These are phyloP conservation scores for Hippoglossus stenolepis DNA, from an alignment of 2,113 vertebrate genomes.

Conservation along the genomic window DNA sequence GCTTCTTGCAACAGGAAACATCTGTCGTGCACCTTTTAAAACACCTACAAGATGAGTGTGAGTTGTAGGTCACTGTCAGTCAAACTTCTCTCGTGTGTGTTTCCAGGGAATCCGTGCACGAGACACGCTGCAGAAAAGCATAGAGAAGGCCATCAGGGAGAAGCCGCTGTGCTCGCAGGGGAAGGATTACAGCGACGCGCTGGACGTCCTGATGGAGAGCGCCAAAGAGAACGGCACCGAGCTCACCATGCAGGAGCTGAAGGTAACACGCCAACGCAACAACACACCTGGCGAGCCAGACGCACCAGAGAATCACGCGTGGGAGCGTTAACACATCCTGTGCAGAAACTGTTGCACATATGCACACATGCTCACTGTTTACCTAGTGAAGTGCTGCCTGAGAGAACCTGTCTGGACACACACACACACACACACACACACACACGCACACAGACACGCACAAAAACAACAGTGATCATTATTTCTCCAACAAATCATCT, in stretches of 20 bases:
- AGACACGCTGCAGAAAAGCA: conserved; percentile 90
- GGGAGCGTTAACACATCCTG: neutral
- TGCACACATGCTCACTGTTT: neutral
- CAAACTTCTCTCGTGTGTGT: neutral
- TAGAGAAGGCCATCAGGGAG: conserved; percentile 96
- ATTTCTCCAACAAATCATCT: conserved; percentile 15
- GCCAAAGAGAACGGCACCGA: conserved; percentile 94
- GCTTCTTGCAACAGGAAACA: too few relatives aligned
- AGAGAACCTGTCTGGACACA: neutral
- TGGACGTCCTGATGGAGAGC: conserved; percentile 96
- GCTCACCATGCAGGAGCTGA: conserved; percentile 97
- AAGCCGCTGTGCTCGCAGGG: conserved; percentile 91
- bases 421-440: neutral
- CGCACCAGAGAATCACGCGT: neutral
- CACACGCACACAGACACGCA: neutral
- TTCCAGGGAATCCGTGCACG: conserved; percentile 92
- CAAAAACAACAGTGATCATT: neutral
- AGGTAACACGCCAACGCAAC: conserved; percentile 80
- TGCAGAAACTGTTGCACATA: neutral
- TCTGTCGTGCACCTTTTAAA: too few relatives aligned
- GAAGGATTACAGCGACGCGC: conserved; percentile 93
- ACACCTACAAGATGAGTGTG: too few relatives aligned
- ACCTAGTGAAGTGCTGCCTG: neutral
- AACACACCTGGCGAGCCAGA: neutral
- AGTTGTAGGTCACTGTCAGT: neutral